Base-by-base conservation (phyloP, 2,888 invertebrate species). In the Tenthredo notha region DNA sequence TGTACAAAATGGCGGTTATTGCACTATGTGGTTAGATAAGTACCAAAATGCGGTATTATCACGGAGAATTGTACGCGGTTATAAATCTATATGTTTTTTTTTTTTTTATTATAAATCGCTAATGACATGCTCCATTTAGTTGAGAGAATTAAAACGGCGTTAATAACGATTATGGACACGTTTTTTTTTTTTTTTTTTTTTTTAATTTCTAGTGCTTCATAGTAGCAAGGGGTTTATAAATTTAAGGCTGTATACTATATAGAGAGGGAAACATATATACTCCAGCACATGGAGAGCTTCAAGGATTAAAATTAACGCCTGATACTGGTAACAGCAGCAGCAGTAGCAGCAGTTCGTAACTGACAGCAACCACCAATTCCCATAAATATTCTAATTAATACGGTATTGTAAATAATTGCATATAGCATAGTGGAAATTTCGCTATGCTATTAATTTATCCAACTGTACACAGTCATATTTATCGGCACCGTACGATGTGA, bases 341-440 rank as follows among this genome's bases (percentile, higher is more conserved):
- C n/a, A n/a, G n/a, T n/a, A n/a, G n/a, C n/a, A n/a, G n/a, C n/a
- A n/a, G n/a, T n/a, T 29, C 29, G 3, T 15, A 15, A 25, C 18
- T 33, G 67, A 67, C 67, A 72, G n/a, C 18, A 7, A 37, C 70
- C 70, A 25, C 25, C 29, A 29, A 10, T 18, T 18, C 75, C 75
- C 29, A 33, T 67, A 50, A 18, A 47, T 75, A 29, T 29, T 50
- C n/a, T 75, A 75, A 75, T 75, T 75, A 75, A 75, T 50, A 75
- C 50, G 50, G 18, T 75, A 75, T 50, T 47, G 75, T 75, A 75
- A 75, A 75, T 75, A 75, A 75, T 75, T 75, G 50, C 75, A 29
- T 75, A 29, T 75, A 29, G n/a, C 47, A 29, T 15, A 75, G 29
- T 29, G 75, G 1, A 50, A 50, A 50, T 75, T 47, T 75, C 25